These are phyloP conservation scores for Leucophenga varia DNA, from an alignment of 1,140 invertebrate genomes.

Conservation along the genomic window DNA sequence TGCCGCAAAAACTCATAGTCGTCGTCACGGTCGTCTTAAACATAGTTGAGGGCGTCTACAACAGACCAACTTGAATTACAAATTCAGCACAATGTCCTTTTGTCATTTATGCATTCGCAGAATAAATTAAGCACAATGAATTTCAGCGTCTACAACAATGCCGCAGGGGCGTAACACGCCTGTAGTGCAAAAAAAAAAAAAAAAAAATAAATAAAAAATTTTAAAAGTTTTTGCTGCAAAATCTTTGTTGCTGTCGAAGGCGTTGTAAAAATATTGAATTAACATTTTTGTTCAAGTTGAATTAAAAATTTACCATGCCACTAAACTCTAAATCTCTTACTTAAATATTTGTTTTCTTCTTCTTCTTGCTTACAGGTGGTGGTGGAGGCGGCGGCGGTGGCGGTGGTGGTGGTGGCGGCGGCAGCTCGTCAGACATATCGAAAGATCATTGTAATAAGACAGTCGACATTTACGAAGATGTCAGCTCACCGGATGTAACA, in stretches of 20 bases:
- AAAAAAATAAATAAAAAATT: no score
- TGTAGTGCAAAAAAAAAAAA: no score
- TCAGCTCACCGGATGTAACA: conserved; percentile 80
- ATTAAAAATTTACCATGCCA: no score
- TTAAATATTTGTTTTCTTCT: conserved; percentile 9
- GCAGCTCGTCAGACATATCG: conserved; percentile 38
- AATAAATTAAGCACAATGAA: conserved; percentile 56
- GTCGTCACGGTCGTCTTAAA: conserved; percentile 22
- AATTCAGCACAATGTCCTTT: conserved; percentile 56
- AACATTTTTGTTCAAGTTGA: no score
- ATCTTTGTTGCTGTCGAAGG: no score
- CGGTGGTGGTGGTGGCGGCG: conserved; percentile 28
- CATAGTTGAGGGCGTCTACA: conserved; percentile 21
- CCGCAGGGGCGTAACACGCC: no score
- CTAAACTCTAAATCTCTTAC: no score
- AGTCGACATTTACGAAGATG: conserved; percentile 88
- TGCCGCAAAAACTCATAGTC: no score
- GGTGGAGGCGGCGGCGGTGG: conserved; percentile 20
- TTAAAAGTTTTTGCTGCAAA: no score
- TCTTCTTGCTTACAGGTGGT: conserved; percentile 28
- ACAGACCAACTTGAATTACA: conserved; percentile 50
- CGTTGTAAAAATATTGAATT: no score
- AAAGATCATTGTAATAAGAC: conserved; percentile 86
- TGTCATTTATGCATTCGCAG: conserved; percentile 53
- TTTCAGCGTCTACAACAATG: conserved; percentile 37